Percentiles rank a stretch among this genome's conserved stretches.
Conservation (phyloP, 2,113 vertebrate species). For the Melanerpes formicivorus region DNA sequence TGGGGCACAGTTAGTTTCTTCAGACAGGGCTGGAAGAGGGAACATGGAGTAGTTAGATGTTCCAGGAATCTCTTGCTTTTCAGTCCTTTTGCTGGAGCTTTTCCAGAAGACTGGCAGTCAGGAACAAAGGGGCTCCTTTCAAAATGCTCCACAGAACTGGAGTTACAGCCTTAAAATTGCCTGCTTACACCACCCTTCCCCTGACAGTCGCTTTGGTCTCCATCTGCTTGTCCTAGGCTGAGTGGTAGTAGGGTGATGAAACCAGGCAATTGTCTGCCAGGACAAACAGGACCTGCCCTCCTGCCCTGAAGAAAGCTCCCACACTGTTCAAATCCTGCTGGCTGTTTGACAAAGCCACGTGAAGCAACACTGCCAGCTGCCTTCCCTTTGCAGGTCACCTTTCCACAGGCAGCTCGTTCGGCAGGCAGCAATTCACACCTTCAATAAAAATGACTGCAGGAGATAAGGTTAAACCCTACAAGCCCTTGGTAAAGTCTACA, state of each 20-base stretch:
- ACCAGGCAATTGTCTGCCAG: neutral
- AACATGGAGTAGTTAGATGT: neutral
- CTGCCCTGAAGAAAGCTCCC: neutral
- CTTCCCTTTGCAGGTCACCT: neutral
- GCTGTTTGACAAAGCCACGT: neutral
- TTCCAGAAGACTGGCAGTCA: neutral
- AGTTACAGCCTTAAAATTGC: neutral
- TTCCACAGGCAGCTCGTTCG: neutral
- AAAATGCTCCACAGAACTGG: neutral
- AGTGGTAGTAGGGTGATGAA: neutral
- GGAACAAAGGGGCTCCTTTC: fast-evolving
- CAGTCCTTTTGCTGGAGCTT: neutral
- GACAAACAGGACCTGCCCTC: neutral
- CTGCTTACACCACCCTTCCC: neutral
- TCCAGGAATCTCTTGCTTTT: neutral
- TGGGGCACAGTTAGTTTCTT: neutral
- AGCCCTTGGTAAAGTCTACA: conserved; percentile 3
- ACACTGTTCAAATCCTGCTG: neutral
- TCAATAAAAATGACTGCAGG: neutral
- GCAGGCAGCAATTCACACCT: neutral
- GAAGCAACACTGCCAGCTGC: neutral
- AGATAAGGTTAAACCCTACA: conserved; percentile 45
- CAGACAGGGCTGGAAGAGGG: neutral
- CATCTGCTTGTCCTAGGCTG: neutral
- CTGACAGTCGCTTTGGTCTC: neutral